Evolutionary conservation across 35 echinoderm and acorn worm species (phyloP).

Genomic region (Nesometra sesokonis): DNA sequence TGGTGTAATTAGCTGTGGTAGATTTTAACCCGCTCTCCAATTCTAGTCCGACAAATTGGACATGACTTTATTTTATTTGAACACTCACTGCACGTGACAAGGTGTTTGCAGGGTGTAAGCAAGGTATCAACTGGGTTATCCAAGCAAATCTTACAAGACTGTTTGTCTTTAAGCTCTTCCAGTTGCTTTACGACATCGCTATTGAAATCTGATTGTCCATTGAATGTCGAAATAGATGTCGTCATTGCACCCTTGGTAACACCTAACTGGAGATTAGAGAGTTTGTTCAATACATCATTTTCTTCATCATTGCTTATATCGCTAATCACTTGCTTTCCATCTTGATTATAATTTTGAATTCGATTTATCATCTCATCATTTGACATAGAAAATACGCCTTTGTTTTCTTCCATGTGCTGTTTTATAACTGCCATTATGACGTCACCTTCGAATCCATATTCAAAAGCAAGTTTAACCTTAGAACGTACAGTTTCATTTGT

Average conservation of each 20-base stretch:
- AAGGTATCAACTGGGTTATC: neutral
- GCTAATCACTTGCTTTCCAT: neutral
- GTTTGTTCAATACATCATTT: neutral
- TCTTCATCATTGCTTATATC: neutral
- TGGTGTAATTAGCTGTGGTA: neutral
- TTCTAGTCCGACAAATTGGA: conserved; percentile 10
- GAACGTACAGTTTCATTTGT: neutral
- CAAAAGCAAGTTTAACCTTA: neutral
- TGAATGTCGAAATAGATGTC: neutral
- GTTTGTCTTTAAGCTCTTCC: neutral
- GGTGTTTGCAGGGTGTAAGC: conserved; percentile 10
- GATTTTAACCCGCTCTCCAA: conserved; percentile 16
- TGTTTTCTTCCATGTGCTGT: neutral
- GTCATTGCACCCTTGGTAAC: neutral
- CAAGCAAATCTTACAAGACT: conserved; percentile 21
- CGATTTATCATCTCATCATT: neutral
- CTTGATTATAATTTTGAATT: neutral
- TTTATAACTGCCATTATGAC: neutral
- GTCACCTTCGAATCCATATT: neutral
- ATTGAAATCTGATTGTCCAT: neutral
- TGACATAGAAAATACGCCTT: neutral
- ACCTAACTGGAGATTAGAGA: neutral
- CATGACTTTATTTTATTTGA: neutral
- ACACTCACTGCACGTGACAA: conserved; percentile 12
- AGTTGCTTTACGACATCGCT: neutral